Evolutionary conservation across 2,888 invertebrate genomes (phyloP).

Genomic region (Caenorhabditis sinica): DNA sequence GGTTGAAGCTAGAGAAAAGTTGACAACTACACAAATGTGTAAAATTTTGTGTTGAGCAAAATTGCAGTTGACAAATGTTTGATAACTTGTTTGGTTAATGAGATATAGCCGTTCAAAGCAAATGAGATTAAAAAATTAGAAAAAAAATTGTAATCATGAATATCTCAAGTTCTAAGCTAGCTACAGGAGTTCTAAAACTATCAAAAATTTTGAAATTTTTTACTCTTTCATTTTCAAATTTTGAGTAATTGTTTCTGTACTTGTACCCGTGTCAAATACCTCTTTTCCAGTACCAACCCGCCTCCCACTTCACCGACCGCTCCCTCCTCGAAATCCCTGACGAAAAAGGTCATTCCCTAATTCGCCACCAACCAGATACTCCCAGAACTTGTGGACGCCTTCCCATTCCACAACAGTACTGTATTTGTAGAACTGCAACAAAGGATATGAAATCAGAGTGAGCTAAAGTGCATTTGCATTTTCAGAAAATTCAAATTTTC

Average conservation of each 20-base stretch:
- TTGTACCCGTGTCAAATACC: too few relatives aligned
- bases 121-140: too few relatives aligned
- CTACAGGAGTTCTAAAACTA: neutral
- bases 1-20: neutral
- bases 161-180: neutral
- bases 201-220: neutral
- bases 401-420: conserved; percentile 22
- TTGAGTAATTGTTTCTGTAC: neutral
- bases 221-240: neutral
- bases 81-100: neutral
- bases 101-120: neutral
- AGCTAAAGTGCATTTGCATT: neutral
- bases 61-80: neutral
- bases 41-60: neutral
- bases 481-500: neutral
- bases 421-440: conserved; percentile 23
- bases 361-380: conserved; percentile 14
- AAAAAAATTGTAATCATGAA: neutral
- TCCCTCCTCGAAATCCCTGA: neutral
- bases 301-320: conserved; percentile 1
- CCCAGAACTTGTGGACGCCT: conserved; percentile 17
- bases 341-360: neutral
- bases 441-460: neutral
- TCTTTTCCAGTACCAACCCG: conserved; percentile 6
- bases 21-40: neutral